Evolutionary conservation across 2,888 invertebrate genomes (phyloP), one percentile per base, ranked within the genome.

Genomic region (Graphium colonna): DNA sequence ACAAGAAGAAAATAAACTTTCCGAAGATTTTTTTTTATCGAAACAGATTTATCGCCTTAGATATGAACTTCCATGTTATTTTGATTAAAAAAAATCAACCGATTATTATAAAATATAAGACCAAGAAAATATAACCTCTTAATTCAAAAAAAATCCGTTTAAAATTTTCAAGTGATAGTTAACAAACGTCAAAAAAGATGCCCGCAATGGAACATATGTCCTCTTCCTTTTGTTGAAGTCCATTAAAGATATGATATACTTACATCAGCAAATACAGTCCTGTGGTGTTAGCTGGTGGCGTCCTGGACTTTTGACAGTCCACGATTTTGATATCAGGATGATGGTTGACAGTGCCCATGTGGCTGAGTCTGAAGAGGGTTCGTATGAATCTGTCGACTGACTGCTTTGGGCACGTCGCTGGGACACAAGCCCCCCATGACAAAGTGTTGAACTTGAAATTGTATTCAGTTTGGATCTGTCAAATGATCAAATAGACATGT

Each of bases 341-440:
- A 0, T 60, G 53, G 13, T 43, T 41, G n/a, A 52, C 39, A 0
- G 52, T 47, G 1, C 50, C 57, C n/a, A 73, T 49, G 36, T 72
- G 67, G 1, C 65, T 63, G 1, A 60, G 46, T 16, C 51, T 54
- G 12, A 68, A 61, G 12, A 77, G 55, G 0, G 59, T 58, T 12
- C 51, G 63, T 7, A 65, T 51, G 12, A 78, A 58, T 47, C 65
- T 73, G 1, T 60, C 10, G 0, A 69, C 60, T 1, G 76, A 67
- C 1, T 47, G 46, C n/a, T 61, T 49, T 2, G 56, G 52, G 17
- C 78, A 78, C 0, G 48, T 52, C 0, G 62, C 61, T 0, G 78
- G 77, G 2, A 75, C 16, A 39, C 78, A 78, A 0, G 68, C 50
- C 0, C 78, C 78, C 65, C 70, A 67, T 0, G 58, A 60, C 26